These are phyloP conservation scores for Spizaetus ornatus DNA, from an alignment of 2,113 vertebrate species.

Conservation along the genomic window DNA sequence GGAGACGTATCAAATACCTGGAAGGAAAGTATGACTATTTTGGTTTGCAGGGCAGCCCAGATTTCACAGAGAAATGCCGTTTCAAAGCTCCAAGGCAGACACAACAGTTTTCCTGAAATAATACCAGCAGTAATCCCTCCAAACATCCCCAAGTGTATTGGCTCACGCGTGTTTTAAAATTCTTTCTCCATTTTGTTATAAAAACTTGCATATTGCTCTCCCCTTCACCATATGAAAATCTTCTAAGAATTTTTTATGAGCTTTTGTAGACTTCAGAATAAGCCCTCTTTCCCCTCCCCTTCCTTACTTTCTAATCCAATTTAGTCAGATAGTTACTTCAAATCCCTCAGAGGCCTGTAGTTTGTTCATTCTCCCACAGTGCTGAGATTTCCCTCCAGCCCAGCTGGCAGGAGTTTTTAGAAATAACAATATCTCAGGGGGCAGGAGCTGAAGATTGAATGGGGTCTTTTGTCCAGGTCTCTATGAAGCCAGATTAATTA, in stretches of 20 bases:
- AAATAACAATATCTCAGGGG: slow-evolving; percentile 88
- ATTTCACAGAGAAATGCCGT: neutral
- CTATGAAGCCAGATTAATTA: slow-evolving; percentile 95
- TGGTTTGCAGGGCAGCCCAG: neutral
- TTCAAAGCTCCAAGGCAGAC: slow-evolving; percentile 32
- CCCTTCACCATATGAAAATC: slow-evolving; percentile 64
- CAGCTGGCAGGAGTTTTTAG: slow-evolving; percentile 93
- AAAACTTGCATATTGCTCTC: slow-evolving; percentile 52
- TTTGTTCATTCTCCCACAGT: slow-evolving; percentile 80
- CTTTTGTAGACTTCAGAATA: slow-evolving; percentile 63
- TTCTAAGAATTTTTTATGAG: slow-evolving; percentile 63
- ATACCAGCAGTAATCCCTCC: slow-evolving; percentile 44
- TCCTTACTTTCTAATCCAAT: slow-evolving; percentile 81
- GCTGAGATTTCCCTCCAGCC: slow-evolving; percentile 83
- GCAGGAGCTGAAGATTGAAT: slow-evolving; percentile 86
- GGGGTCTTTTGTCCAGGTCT: slow-evolving; percentile 87
- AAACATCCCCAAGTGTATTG: slow-evolving; percentile 43
- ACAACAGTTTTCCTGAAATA: slow-evolving; percentile 54
- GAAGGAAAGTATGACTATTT: slow-evolving; percentile 19
- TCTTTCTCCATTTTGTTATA: slow-evolving; percentile 37
- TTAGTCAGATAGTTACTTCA: slow-evolving; percentile 74
- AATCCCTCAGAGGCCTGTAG: slow-evolving; percentile 67
- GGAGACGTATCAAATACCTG: slow-evolving; percentile 27
- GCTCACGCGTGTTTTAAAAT: slow-evolving; percentile 43
- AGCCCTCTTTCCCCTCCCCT: slow-evolving; percentile 60